phyloP scores from a whole-genome alignment of 2,797 vertebrate genomes.

The Bothrops alternatus region DNA sequence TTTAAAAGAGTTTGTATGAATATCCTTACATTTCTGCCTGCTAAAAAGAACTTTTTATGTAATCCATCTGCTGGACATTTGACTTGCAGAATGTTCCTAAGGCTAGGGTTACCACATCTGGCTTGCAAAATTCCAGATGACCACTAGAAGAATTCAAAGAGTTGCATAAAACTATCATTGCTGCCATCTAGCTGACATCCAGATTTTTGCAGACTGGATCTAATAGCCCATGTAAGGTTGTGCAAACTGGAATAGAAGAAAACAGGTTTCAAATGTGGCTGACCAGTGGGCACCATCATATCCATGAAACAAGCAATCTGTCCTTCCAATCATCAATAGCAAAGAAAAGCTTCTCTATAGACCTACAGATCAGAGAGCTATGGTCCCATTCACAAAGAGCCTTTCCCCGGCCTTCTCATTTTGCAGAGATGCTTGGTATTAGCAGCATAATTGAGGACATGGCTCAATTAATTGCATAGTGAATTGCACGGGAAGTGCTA shows the following conservation, averaged over 20 bases:
- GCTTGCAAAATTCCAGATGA: too few relatives aligned
- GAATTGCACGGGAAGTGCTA: conserved; percentile 40
- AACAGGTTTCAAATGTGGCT: neutral
- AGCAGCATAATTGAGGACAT: conserved; percentile 15
- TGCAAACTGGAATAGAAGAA: neutral
- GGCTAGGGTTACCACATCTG: too few relatives aligned
- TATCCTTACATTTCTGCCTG: neutral
- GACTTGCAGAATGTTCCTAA: neutral
- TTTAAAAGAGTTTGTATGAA: neutral
- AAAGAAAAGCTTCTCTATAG: neutral
- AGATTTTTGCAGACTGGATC: neutral
- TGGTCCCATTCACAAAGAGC: neutral
- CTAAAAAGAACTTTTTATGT: neutral
- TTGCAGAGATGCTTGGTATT: neutral
- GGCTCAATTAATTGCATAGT: conserved; percentile 48
- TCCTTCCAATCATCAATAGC: too few relatives aligned
- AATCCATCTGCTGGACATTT: neutral
- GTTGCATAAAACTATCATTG: neutral
- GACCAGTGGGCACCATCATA: neutral
- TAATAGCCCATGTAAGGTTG: neutral
- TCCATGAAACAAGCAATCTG: neutral
- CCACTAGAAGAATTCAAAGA: neutral
- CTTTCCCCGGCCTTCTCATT: neutral
- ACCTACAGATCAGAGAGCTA: neutral
- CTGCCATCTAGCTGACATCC: neutral